Conservation (phyloP, 2,113 vertebrate genomes). For the Castor canadensis region DNA sequence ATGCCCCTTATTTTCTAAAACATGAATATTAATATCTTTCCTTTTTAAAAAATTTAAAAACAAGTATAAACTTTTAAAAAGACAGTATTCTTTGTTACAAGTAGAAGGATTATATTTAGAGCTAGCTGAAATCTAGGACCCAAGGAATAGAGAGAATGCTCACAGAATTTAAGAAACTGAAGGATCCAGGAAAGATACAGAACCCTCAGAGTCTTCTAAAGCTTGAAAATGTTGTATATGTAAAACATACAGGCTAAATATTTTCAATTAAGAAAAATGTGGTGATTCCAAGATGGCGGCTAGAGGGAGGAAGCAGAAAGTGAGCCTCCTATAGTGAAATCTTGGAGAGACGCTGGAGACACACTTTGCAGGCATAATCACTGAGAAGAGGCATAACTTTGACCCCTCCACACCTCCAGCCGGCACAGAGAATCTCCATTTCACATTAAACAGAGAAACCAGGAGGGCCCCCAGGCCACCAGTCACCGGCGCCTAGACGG, state of each 20-base stretch:
- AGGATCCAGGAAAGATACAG: not conserved
- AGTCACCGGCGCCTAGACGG: too few species aligned
- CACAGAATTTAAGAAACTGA: not conserved
- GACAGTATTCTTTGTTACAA: not conserved
- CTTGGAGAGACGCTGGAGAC: too few species aligned
- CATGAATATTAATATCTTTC: not conserved
- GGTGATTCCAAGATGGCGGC: too few species aligned
- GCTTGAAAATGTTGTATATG: not conserved
- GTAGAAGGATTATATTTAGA: not conserved
- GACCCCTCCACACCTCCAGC: too few species aligned
- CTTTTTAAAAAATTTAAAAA: not conserved
- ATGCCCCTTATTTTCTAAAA: not conserved
- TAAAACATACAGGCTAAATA: not conserved
- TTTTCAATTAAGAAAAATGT: not conserved
- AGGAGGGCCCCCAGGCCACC: too few species aligned
- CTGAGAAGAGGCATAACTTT: too few species aligned
- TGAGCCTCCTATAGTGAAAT: too few species aligned
- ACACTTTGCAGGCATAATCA: too few species aligned
- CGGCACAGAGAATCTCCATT: too few species aligned
- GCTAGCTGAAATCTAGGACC: not conserved
- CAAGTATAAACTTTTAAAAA: not conserved
- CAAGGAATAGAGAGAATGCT: not conserved
- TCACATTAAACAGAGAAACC: too few species aligned
- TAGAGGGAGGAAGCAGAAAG: too few species aligned
- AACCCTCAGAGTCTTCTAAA: not conserved